phyloP scores from a whole-genome alignment of 2,113 vertebrate genomes.

The Rhodinocichla rosea region DNA sequence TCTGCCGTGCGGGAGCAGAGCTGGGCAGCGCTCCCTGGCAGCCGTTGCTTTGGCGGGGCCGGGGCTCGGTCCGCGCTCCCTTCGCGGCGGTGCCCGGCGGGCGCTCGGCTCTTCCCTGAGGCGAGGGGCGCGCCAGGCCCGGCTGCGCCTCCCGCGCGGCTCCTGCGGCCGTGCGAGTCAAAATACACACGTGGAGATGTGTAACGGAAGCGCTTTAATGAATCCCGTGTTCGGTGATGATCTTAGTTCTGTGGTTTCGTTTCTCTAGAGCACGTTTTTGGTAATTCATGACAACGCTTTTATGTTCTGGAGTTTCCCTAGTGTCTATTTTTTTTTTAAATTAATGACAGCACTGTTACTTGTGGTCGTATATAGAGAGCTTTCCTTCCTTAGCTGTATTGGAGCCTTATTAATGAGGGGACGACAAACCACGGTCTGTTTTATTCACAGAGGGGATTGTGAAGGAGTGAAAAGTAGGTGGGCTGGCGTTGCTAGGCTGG shows the following conservation, averaged over 20 bases:
- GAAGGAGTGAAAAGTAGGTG: not conserved
- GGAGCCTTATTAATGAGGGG: not conserved
- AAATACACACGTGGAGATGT: accelerated
- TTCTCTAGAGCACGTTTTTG: not conserved
- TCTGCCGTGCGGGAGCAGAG: accelerated
- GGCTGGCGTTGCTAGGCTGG: not conserved
- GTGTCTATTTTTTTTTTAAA: not conserved
- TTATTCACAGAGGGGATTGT: not conserved
- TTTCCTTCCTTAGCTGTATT: not conserved
- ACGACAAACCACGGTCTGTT: accelerated
- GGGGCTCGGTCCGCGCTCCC: not conserved
- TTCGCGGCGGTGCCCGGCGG: accelerated
- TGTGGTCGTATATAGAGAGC: accelerated
- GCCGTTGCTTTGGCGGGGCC: not conserved
- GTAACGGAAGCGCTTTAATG: accelerated
- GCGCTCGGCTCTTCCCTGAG: not conserved
- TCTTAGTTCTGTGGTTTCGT: accelerated
- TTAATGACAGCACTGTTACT: accelerated
- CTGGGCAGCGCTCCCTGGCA: not conserved
- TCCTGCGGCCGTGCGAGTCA: accelerated
- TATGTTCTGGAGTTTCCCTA: not conserved
- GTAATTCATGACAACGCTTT: accelerated
- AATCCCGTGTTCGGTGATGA: accelerated
- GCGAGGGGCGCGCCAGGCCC: not conserved
- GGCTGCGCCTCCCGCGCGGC: not conserved